phyloP scores from a whole-genome alignment of 2,888 invertebrate genomes.

The Theristus sp. region DNA sequence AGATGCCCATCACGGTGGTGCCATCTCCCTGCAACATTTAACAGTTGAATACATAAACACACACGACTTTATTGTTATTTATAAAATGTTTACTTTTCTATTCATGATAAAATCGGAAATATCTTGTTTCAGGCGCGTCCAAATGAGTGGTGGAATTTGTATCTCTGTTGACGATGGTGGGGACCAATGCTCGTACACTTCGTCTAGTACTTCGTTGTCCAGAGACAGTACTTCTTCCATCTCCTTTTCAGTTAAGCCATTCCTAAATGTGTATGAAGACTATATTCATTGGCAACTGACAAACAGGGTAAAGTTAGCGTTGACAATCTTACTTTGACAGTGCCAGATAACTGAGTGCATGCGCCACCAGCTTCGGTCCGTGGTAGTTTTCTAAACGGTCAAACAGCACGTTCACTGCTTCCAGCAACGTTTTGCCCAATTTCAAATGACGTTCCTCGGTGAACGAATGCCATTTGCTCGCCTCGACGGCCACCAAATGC shows the following conservation, averaged over 20 bases:
- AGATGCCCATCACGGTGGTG: not conserved
- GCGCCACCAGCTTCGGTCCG: conserved; percentile 68
- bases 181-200: conserved; percentile 7
- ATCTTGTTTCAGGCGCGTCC: conserved; percentile 2
- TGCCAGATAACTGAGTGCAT: conserved; percentile 80
- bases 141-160: conserved; percentile 4
- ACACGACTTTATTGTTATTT: no score
- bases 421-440: conserved; percentile 50
- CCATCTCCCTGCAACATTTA: not conserved
- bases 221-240: conserved; percentile 7
- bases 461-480: not conserved
- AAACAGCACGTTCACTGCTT: conserved; percentile 1
- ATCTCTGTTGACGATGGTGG: conserved; percentile 3
- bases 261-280: conserved; percentile 1
- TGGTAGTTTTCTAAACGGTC: conserved; percentile 34
- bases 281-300: no score
- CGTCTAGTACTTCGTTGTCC: conserved; percentile 7
- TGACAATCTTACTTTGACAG: conserved; percentile 53
- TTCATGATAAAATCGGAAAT: conserved; percentile 2
- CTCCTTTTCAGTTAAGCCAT: conserved; percentile 6
- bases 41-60: not conserved
- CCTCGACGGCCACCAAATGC: not conserved
- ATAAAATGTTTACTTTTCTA: not conserved
- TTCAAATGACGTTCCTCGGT: conserved; percentile 31
- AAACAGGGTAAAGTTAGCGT: no score